These are phyloP conservation scores for Synergus itoensis DNA, from an alignment of 2,888 invertebrate genomes.

Conservation along the genomic window DNA sequence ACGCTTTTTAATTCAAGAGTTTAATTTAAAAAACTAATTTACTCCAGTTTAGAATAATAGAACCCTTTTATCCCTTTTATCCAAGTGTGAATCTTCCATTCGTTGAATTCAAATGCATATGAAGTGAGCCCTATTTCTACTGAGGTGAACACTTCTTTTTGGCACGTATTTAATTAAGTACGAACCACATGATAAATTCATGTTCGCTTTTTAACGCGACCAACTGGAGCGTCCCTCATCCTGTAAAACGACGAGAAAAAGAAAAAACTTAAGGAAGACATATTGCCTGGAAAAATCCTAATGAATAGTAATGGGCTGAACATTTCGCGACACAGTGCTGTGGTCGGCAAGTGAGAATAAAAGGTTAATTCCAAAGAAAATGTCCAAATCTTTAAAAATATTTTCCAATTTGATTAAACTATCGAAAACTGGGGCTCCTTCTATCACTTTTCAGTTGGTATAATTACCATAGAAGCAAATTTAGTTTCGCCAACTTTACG, in stretches of 20 bases:
- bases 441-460: too few relatives aligned
- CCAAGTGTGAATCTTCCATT: conserved; percentile 2
- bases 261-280: conserved; percentile 70
- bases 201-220: conserved; percentile 33
- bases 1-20: neutral
- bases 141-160: conserved; percentile 10
- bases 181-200: conserved; percentile 34
- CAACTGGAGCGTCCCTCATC: conserved; percentile 23
- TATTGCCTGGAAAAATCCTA: conserved; percentile 71
- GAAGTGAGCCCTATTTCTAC: conserved; percentile 28
- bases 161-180: conserved; percentile 25
- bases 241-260: conserved; percentile 46
- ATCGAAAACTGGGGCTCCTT: too few relatives aligned
- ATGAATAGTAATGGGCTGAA: conserved; percentile 71
- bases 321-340: conserved; percentile 48
- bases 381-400: neutral
- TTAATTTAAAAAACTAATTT: neutral
- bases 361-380: neutral
- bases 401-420: neutral
- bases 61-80: neutral
- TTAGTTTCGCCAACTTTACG: too few relatives aligned
- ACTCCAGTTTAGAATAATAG: neutral
- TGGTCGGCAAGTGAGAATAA: neutral
- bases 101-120: conserved; percentile 44
- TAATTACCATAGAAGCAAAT: too few relatives aligned